Evolutionary conservation across 2,113 vertebrate genomes (phyloP), one percentile per base, ranked within the genome.

Genomic region (Steatornis caripensis): DNA sequence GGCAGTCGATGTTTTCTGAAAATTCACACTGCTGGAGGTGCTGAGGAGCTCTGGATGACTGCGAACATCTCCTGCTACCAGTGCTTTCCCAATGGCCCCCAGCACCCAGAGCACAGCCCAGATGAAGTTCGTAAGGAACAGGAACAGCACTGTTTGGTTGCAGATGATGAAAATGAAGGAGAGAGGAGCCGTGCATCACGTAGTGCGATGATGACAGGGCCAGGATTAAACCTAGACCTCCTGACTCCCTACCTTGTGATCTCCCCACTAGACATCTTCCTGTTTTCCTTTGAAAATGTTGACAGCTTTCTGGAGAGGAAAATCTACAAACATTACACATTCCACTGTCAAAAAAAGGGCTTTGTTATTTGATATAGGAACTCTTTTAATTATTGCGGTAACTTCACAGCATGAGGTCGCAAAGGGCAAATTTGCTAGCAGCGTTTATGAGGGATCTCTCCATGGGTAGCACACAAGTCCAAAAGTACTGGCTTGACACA

Each of bases 381-480:
- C 97, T 97, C 95, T 97, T 97, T 97, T 97, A 98, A 98, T 98
- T 98, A 97, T 96, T 98, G 95, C 90, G 85, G 97, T 97, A 97
- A 96, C 96, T 98, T 97, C 98, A 95, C 97, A 98, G 97, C 95
- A 89, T 90, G 98, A 76, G 92, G 81, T 97, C 81, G 19, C 41
- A 46, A 92, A 97, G 95, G 95, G 95, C 94, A 97, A 85, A 88
- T 95, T 97, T 97, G 96, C 96, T 95, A 87, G 80, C 87, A 95
- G 88, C 84, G 86, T 96, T 97, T 96, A 96, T 82, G 83, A 95
- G 88, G 54, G 79, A 86, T 89, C 68, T 89, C 93, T 88, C 72
- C 82, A 74, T 11, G 46, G 89, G 48, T 70, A 90, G 61, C 45
- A 24, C 41, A 46, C 34, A 69, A 90, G 39, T 51, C 85, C 60